Evolutionary conservation across 2,797 vertebrate species (phyloP).

Genomic region (Tragopan temminckii): DNA sequence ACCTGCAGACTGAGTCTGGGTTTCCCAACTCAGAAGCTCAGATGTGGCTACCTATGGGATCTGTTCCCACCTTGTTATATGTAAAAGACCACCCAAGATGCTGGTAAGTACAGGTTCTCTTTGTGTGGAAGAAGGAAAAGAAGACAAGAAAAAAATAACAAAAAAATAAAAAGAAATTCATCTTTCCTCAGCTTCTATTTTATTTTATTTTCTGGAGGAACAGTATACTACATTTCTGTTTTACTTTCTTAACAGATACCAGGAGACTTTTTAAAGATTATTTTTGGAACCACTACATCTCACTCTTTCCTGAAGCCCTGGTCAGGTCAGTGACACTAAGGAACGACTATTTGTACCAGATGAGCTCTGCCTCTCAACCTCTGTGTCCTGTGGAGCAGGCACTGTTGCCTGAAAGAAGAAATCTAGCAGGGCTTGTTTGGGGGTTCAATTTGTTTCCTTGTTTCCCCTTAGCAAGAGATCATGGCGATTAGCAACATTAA

Average conservation of each 20-base stretch:
- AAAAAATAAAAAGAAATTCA: not conserved
- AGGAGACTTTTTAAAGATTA: constrained; percentile 58
- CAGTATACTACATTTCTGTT: constrained; percentile 36
- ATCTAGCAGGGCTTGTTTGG: not conserved
- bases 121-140: not conserved
- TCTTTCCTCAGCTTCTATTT: not conserved
- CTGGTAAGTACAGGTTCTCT: not conserved
- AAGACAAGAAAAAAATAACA: constrained; percentile 11
- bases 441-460: constrained; percentile 7
- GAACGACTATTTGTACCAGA: constrained; percentile 35
- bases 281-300: constrained; percentile 66
- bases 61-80: not conserved
- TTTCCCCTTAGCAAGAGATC: constrained; percentile 16
- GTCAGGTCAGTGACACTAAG: constrained; percentile 51
- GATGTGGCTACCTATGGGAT: not conserved
- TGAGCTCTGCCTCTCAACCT: constrained; percentile 18
- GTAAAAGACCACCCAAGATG: not conserved
- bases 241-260: constrained; percentile 53
- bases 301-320: constrained; percentile 59
- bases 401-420: constrained; percentile 16
- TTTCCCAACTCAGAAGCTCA: not conserved
- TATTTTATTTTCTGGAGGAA: constrained; percentile 22
- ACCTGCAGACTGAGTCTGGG: not conserved
- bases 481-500: constrained; percentile 38
- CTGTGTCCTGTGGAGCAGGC: not conserved